Base-by-base conservation (phyloP, 1,140 invertebrate genomes). In the Drosophila rhopaloa region DNA sequence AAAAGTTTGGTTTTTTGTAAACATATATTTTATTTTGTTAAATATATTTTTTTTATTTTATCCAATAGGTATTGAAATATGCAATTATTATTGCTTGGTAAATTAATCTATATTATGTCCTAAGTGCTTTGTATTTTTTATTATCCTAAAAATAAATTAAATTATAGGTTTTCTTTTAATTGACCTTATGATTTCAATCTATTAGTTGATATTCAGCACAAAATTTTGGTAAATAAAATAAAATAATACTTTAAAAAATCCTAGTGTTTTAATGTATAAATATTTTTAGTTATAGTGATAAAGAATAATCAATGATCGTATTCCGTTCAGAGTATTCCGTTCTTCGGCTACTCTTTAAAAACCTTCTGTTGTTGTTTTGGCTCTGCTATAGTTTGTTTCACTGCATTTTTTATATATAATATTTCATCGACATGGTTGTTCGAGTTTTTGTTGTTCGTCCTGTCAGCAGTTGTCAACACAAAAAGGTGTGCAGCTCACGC, bases 391-490 rank as follows among this genome's bases (percentile, higher is more conserved):
- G 51, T 72, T 65, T 40, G 46, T 40, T 55, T 44, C 57, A 11
- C 16, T 44, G 51, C 44, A 77, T 58, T 80, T 74, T 63, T 38
- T 59, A 61, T 71, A 60, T 24, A n/a, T 14, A 13, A 10, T 54
- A 73, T 80, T 72, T 67, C 37, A 67, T 63, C 57, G 75, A 32
- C 61, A 59, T 65, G 57, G 50, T 79, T 67, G 41, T 46, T 43
- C 29, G 9, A 55, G 53, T 62, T 67, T 43, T 58, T 67, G 47
- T 63, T 55, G 76, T 65, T 76, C 63, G 62, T 60, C 62, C 70
- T 89, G 79, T 88, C 84, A 76, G 57, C 83, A 88, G 61, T 88
- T 88, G 83, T 88, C 83, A 88, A 77, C 83, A 41, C 76, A 82
- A 59, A 70, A 73, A 83, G 76, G 58, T 80, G 76, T 72, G 54